These are phyloP conservation scores for Chirona hameri DNA, from an alignment of 2,888 invertebrate genomes.

Conservation along the genomic window DNA sequence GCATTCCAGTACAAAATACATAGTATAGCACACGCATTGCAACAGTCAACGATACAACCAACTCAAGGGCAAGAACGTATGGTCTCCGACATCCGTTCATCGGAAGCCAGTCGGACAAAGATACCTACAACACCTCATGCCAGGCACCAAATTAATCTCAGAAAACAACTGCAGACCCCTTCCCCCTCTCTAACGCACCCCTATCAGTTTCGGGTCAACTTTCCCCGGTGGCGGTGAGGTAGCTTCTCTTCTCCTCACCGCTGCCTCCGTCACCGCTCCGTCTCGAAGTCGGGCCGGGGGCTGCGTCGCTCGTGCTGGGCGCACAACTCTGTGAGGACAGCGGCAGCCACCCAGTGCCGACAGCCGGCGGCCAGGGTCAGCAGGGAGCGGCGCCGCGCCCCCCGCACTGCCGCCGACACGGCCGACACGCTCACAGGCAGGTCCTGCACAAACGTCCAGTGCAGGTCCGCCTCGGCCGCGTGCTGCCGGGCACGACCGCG, in stretches of 20 bases:
- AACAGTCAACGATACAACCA: too few species aligned
- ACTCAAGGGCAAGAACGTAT: too few species aligned
- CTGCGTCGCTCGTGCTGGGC: not conserved
- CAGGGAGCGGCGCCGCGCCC: not conserved
- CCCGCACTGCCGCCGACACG: not conserved
- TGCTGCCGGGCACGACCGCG: not conserved
- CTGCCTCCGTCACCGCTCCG: not conserved
- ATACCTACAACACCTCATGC: too few species aligned
- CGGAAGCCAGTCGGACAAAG: too few species aligned
- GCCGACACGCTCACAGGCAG: not conserved
- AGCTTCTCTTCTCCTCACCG: too few species aligned
- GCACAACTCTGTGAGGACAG: not conserved
- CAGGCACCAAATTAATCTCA: too few species aligned
- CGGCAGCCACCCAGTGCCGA: not conserved
- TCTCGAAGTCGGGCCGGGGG: not conserved
- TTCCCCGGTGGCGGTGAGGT: too few species aligned
- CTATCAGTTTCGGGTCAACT: too few species aligned
- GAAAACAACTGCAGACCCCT: not conserved
- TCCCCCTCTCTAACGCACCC: not conserved
- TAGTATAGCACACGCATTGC: too few species aligned
- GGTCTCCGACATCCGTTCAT: too few species aligned
- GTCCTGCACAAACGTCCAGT: conserved; percentile 12
- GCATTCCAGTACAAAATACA: too few species aligned
- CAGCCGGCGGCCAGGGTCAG: not conserved
- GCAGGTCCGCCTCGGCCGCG: conserved; percentile 5